phyloP scores from a whole-genome alignment of 2,797 vertebrate species.

The Brachymystax lenok region DNA sequence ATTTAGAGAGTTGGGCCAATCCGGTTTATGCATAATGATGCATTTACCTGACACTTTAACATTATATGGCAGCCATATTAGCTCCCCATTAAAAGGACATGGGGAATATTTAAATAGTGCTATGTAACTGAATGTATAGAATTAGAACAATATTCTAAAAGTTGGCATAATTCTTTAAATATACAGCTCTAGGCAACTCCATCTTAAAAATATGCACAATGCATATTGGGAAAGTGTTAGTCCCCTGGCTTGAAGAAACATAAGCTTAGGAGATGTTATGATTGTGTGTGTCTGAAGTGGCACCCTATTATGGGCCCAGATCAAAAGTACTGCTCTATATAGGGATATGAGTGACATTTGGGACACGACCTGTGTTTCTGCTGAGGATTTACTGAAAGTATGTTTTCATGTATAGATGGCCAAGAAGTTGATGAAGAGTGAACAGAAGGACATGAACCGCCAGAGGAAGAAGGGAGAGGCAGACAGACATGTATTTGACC shows the following conservation, averaged over 20 bases:
- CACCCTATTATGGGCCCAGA: neutral
- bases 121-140: no score
- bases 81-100: no score
- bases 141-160: no score
- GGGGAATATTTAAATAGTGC: no score
- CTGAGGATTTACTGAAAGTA: neutral
- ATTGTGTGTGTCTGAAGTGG: neutral
- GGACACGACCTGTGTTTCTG: neutral
- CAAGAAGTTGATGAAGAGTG: constrained; percentile 92
- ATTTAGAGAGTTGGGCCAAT: no score
- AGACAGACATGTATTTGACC: constrained; percentile 90
- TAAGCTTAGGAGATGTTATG: neutral
- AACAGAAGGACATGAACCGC: constrained; percentile 90
- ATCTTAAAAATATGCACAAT: neutral
- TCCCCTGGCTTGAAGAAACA: neutral
- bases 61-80: no score
- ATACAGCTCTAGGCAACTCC: no score
- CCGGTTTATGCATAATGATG: no score
- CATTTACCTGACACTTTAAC: no score
- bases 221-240: neutral
- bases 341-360: neutral
- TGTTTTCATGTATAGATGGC: constrained; percentile 79
- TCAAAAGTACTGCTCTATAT: neutral
- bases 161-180: no score
- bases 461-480: constrained; percentile 89